phyloP scores from a whole-genome alignment of 2,797 vertebrate species.

The Rhinophrynus dorsalis region DNA sequence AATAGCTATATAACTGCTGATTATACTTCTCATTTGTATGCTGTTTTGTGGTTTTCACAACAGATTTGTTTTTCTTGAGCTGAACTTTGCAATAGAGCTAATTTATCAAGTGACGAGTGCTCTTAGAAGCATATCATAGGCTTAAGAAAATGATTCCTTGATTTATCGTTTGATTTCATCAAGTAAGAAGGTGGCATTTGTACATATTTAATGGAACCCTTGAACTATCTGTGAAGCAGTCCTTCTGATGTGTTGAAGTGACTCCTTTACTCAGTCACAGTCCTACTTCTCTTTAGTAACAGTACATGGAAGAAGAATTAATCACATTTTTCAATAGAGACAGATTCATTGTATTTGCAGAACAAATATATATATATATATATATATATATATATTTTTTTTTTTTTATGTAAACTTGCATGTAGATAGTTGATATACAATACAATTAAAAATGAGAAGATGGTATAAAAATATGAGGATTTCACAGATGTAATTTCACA shows the following conservation, averaged over 20 bases:
- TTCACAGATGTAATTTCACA: not conserved
- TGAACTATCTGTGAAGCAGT: slow-evolving; percentile 14
- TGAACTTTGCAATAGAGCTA: not conserved
- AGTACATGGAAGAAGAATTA: not conserved
- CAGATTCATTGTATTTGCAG: slow-evolving; percentile 4
- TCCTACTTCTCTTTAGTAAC: slow-evolving; percentile 12
- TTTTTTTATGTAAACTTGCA: too few species aligned
- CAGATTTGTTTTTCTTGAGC: not conserved
- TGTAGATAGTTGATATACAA: not conserved
- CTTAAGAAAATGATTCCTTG: not conserved
- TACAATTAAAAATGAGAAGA: not conserved
- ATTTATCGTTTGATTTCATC: slow-evolving; percentile 4
- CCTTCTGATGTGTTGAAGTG: slow-evolving; percentile 3
- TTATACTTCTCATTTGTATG: not conserved
- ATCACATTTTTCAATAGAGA: slow-evolving; percentile 22
- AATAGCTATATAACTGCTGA: too few species aligned
- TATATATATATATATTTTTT: too few species aligned
- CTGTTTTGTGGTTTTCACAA: not conserved
- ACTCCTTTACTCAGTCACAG: not conserved
- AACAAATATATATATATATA: too few species aligned
- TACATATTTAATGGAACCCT: slow-evolving; percentile 12
- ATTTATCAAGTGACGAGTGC: slow-evolving; percentile 3
- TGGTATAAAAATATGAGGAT: not conserved
- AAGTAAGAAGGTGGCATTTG: slow-evolving; percentile 7
- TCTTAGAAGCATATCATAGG: slow-evolving; percentile 1